Percentiles rank a stretch among this genome's conserved stretches.
Evolutionary conservation across 1,140 invertebrate species (phyloP).

Genomic region (Antheraea pernyi): DNA sequence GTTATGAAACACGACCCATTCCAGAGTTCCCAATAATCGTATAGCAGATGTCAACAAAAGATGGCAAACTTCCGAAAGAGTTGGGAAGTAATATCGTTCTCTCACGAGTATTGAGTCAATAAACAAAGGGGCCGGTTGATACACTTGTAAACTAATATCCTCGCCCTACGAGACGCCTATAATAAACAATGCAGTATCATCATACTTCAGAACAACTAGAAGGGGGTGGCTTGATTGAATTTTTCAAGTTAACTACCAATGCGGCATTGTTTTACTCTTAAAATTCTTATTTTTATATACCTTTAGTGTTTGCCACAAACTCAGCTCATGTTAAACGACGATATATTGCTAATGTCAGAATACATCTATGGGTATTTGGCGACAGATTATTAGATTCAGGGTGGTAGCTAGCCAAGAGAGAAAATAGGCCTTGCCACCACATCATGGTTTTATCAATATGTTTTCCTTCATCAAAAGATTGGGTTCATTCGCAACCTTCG

Average conservation of each 20-base stretch:
- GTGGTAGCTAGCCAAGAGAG: too few relatives aligned
- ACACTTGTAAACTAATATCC: slow-evolving; percentile 78
- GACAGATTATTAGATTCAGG: too few relatives aligned
- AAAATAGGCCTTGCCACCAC: too few relatives aligned
- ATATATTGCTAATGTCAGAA: too few relatives aligned
- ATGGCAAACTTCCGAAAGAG: slow-evolving; percentile 76
- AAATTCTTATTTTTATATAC: neutral
- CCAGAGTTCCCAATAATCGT: slow-evolving; percentile 65
- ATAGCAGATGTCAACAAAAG: slow-evolving; percentile 73
- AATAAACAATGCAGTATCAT: slow-evolving; percentile 55
- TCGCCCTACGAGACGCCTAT: slow-evolving; percentile 37
- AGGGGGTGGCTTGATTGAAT: slow-evolving; percentile 25
- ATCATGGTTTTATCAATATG: neutral
- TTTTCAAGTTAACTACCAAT: slow-evolving; percentile 11
- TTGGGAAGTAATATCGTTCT: slow-evolving; percentile 75
- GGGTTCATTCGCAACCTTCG: too few relatives aligned
- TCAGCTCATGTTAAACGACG: too few relatives aligned
- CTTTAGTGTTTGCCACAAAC: too few relatives aligned
- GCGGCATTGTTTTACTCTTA: neutral
- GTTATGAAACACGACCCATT: slow-evolving; percentile 52
- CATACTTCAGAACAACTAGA: slow-evolving; percentile 25
- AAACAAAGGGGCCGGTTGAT: slow-evolving; percentile 73
- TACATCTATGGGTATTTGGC: too few relatives aligned
- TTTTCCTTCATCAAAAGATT: neutral
- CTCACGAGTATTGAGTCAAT: slow-evolving; percentile 65